Evolutionary conservation across 2,113 vertebrate species (phyloP), one percentile per base, ranked within the genome.

Genomic region (Elachura formosa): DNA sequence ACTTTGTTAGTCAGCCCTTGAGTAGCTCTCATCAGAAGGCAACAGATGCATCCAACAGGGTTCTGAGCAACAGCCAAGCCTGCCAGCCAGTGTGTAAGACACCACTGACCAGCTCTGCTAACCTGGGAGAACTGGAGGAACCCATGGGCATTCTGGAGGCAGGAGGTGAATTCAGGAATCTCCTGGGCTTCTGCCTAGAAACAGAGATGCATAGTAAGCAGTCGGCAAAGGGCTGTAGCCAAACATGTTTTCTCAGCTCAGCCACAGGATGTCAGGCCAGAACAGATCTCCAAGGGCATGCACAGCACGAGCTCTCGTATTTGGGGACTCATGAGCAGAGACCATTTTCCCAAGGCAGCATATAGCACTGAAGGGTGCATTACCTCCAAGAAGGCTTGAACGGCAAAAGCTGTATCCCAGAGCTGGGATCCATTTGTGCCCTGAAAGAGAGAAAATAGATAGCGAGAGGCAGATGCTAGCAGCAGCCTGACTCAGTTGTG

Each of bases 351-450:
- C 45, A 85, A 43, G 56, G 46, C 43, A 75, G 34, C 29, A n/a
- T 2, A 8, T 11, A 79, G 41, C 51, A 58, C 9, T 63, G 63
- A 49, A 23, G 31, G 74, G 17, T 58, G 18, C 26, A 46, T 11
- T 97, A 99, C 99, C 99, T 99, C 99, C 38, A 99, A 94, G 73
- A 98, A 98, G 54, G 99, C 99, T 87, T 99, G 99, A n/a, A 99
- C 90, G 20, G 99, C 98, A 92, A 99, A 99, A 5, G 98, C 97
- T 5, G 99, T 99, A 43, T 99, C 99, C 99, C 99, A 99, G 52
- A 99, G 96, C 96, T 99, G 99, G 24, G 99, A 99, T 77, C 99
- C 99, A 1, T 99, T 99, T 89, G 99, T 99, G 21, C 99, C 99
- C 99, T 99, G 51, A 34, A 48, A 74, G 45, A 93, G 24, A 97